phyloP scores from a whole-genome alignment of 1,140 invertebrate species.

The Hyles vespertilio region DNA sequence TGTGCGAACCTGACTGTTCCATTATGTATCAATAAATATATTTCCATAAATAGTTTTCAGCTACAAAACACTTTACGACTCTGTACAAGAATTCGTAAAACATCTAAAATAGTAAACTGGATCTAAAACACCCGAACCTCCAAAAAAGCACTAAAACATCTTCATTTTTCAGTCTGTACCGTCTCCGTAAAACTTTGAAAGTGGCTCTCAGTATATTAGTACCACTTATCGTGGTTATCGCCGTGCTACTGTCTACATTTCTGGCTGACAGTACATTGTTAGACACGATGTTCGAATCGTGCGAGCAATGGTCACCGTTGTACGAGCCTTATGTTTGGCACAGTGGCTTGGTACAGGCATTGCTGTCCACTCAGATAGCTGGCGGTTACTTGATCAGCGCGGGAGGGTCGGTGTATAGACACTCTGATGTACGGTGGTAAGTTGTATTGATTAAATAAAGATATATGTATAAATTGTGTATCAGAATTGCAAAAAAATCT shows the following conservation, averaged over 20 bases:
- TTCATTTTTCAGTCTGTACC: conserved; percentile 48
- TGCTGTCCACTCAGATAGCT: conserved; percentile 53
- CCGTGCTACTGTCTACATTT: conserved; percentile 48
- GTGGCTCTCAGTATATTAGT: conserved; percentile 37
- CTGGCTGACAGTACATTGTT: conserved; percentile 37
- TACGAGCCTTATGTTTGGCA: conserved; percentile 57
- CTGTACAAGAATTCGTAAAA: too few species aligned
- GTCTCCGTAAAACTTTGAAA: conserved; percentile 54
- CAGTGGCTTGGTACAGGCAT: conserved; percentile 54
- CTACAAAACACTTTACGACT: too few species aligned
- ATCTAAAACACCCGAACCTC: neutral
- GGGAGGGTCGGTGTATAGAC: conserved; percentile 54
- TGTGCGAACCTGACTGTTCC: too few species aligned
- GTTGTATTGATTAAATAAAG: neutral
- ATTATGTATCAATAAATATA: too few species aligned
- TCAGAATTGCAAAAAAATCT: too few species aligned
- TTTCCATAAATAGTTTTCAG: too few species aligned
- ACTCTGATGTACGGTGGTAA: conserved; percentile 65
- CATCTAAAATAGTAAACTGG: neutral
- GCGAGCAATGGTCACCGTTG: conserved; percentile 51
- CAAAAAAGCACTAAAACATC: neutral
- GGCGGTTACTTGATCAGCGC: conserved; percentile 57
- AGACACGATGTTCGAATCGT: conserved; percentile 38
- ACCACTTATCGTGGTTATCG: conserved; percentile 41
- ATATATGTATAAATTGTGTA: too few species aligned